A percentile compares a stretch with the other conserved stretches of the same genome.
phyloP scores from a whole-genome alignment of 2,888 invertebrate species.

The Laspeyria flexula region DNA sequence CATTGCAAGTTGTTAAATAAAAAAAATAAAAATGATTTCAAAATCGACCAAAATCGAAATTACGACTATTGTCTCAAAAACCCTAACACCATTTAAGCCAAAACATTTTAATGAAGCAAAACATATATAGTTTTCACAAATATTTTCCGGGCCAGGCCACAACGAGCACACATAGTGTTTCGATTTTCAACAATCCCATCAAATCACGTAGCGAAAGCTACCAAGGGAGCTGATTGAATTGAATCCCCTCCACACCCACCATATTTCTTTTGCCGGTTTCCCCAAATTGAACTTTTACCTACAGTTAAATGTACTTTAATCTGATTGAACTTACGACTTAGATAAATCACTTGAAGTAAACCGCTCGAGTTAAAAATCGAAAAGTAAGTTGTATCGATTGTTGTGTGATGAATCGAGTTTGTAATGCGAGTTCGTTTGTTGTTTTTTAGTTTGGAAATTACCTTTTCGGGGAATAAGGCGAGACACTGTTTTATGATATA shows the following conservation, averaged over 20 bases:
- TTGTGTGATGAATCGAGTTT: constrained; percentile 14
- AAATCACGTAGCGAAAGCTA: constrained; percentile 71
- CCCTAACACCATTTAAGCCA: no score
- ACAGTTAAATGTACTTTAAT: constrained; percentile 84
- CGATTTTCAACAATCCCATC: constrained; percentile 84
- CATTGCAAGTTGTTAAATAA: no score
- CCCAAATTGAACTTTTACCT: constrained; percentile 82
- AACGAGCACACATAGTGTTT: constrained; percentile 58
- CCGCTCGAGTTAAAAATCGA: constrained; percentile 44
- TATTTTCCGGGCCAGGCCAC: no score
- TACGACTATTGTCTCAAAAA: no score
- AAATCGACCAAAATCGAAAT: no score
- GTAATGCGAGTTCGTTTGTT: no score
- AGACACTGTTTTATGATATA: no score
- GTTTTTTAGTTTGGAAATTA: no score
- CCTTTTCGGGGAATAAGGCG: no score
- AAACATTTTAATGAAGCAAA: no score
- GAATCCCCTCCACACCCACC: constrained; percentile 76
- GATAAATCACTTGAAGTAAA: constrained; percentile 65
- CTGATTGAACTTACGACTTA: constrained; percentile 81
- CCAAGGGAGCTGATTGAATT: constrained; percentile 84
- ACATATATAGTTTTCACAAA: no score
- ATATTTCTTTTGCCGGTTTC: constrained; percentile 80
- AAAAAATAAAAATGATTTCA: no score
- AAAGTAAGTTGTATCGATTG: constrained; percentile 13